Conservation (phyloP, 2,797 vertebrate species). For the Sebastes itinus region DNA sequence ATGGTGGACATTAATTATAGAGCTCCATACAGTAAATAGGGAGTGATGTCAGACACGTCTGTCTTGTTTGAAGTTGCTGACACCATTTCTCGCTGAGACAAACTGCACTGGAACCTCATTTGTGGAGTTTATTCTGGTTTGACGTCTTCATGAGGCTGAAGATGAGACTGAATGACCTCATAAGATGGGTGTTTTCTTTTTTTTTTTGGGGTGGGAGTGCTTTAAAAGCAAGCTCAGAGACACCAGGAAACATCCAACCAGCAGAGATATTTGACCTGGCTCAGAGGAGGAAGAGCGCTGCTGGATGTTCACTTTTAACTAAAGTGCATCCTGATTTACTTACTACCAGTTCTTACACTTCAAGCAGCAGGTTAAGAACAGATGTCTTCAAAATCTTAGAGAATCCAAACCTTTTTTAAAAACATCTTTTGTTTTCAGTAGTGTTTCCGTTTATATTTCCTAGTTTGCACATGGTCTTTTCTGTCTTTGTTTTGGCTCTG, state of each 20-base stretch:
- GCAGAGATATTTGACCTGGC: not conserved
- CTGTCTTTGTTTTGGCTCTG: not conserved
- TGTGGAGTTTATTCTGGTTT: not conserved
- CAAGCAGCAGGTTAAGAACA: not conserved
- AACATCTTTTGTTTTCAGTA: not conserved
- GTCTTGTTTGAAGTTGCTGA: not conserved
- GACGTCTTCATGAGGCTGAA: not conserved
- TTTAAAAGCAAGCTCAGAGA: not conserved
- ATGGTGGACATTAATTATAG: not conserved
- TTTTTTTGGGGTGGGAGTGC: not conserved
- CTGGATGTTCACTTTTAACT: constrained; percentile 16
- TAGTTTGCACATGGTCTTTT: not conserved
- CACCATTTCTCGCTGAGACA: not conserved
- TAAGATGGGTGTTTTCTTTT: not conserved
- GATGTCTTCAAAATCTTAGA: not conserved
- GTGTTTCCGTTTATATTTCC: not conserved
- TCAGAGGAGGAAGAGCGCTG: not conserved
- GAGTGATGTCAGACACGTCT: not conserved
- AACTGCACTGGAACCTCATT: not conserved
- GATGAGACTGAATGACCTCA: not conserved
- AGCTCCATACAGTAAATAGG: not conserved
- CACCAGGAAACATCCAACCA: constrained; percentile 1
- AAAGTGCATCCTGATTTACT: not conserved
- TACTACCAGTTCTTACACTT: not conserved
- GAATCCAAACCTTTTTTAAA: not conserved